Percentiles rank a stretch among this genome's conserved stretches.
Evolutionary conservation across 2,888 invertebrate species (phyloP).

Genomic region (Acrobeloides nanus): DNA sequence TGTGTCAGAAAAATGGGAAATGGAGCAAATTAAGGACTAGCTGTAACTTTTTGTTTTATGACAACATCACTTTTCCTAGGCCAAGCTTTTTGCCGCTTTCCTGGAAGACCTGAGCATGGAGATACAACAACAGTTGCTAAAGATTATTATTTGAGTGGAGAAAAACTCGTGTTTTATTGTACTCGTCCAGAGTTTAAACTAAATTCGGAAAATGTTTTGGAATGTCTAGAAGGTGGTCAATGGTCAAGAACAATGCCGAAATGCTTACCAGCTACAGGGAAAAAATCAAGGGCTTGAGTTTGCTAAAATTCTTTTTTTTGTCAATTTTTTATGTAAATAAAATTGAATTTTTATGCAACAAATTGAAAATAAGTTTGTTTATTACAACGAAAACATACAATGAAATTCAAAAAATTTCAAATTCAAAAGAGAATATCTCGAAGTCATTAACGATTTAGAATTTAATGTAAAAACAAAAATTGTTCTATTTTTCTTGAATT

Average conservation of each 20-base stretch:
- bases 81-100: constrained; percentile 33
- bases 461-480: too few species aligned
- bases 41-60: constrained; percentile 27
- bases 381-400: too few species aligned
- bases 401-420: background rate
- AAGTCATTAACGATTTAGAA: too few species aligned
- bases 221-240: constrained; percentile 31
- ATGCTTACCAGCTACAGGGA: too few species aligned
- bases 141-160: constrained; percentile 45
- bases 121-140: constrained; percentile 33
- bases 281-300: background rate
- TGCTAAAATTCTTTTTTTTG: background rate
- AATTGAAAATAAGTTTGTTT: background rate
- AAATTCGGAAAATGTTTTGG: constrained; percentile 41
- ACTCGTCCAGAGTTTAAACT: constrained; percentile 33
- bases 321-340: background rate
- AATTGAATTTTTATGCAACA: background rate
- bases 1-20: constrained; percentile 77
- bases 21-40: constrained; percentile 60
- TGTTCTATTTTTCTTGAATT: background rate
- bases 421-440: background rate
- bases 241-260: constrained; percentile 24
- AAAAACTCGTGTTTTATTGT: constrained; percentile 48
- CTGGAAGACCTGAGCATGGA: constrained; percentile 39
- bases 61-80: too few species aligned